Evolutionary conservation across 2,797 vertebrate genomes (phyloP), one percentile per base, ranked within the genome.

Genomic region (Tachyglossus aculeatus): DNA sequence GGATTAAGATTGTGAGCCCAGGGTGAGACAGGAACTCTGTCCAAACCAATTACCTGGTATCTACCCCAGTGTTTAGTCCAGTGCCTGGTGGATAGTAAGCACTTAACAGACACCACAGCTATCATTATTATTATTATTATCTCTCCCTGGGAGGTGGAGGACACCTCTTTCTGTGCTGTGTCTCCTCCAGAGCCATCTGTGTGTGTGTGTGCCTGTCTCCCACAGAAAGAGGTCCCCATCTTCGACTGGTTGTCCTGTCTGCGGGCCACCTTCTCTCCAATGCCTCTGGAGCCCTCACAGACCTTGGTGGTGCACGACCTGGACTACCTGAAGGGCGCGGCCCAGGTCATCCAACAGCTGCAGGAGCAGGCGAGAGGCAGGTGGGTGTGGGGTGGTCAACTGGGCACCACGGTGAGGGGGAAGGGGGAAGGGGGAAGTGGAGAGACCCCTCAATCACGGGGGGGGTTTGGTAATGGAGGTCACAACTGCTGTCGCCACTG

Each of bases 241-340:
- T 93, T 98, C 52, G 93, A 98, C 67, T 98, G 96, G 97, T 57
- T 97, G 71, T 83, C 90, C 6, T 96, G 95, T 67, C 91, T 98
- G 58, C 92, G 89, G 87, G 91, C 93, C 0, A 81, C 85, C 8
- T 97, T 98, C 81, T 80, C 93, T 40, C 92, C 94, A 3, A 74
- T 94, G 76, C 70, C 84, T 36, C 68, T 98, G 65, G 90, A 62
- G 15, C 67, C 91, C 57, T 94, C 95, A 24, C 94, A 98, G 56
- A 40, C 75, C 7, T 85, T 99, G 48, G 78, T 92, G 67, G 90
- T 98, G 51, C 96, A 96, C 69, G 96, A 99, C 81, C 81, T 95
- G 55, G 94, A 94, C 6, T 99, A 98, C 83, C 88, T 98, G 39
- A 82, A 77, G 80, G 85, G 94, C 61, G 97, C 98, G 96, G 98